A percentile compares a stretch with the other conserved stretches of the same genome.
These are phyloP conservation scores for Mythimna loreyi DNA, from an alignment of 2,888 invertebrate genomes.

Conservation along the genomic window DNA sequence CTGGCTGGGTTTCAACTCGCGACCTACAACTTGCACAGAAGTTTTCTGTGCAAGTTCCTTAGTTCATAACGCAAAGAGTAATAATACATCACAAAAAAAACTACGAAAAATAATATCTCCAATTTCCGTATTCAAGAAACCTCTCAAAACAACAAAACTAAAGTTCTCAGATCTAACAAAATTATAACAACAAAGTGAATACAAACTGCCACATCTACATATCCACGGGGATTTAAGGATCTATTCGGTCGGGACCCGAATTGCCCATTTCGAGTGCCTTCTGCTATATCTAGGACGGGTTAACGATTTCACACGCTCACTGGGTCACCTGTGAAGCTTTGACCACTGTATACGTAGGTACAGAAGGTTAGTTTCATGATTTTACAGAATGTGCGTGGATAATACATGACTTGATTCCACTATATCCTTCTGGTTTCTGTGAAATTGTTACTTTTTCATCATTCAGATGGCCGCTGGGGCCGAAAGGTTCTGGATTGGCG, in stretches of 20 bases:
- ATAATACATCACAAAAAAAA: neutral
- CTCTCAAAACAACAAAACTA: neutral
- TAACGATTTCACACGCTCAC: conserved; percentile 51
- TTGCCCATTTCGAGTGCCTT: conserved; percentile 51
- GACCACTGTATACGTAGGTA: neutral
- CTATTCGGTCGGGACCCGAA: conserved; percentile 19
- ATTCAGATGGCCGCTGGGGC: no score
- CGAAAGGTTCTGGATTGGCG: no score
- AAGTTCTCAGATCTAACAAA: neutral
- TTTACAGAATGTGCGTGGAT: no score
- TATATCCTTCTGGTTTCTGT: no score
- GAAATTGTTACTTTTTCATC: no score
- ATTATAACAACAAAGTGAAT: conserved; percentile 43
- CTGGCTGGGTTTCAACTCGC: no score
- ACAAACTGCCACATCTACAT: conserved; percentile 37
- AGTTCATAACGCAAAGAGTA: neutral
- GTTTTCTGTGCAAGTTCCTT: no score
- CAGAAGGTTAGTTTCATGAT: neutral
- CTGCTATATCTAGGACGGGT: conserved; percentile 43
- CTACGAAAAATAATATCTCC: neutral
- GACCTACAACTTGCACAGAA: no score
- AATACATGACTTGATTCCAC: no score
- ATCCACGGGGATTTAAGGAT: conserved; percentile 36
- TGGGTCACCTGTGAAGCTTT: conserved; percentile 41
- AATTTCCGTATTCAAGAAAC: neutral